phyloP scores from a whole-genome alignment of 2,113 vertebrate species.

The Balaeniceps rex region DNA sequence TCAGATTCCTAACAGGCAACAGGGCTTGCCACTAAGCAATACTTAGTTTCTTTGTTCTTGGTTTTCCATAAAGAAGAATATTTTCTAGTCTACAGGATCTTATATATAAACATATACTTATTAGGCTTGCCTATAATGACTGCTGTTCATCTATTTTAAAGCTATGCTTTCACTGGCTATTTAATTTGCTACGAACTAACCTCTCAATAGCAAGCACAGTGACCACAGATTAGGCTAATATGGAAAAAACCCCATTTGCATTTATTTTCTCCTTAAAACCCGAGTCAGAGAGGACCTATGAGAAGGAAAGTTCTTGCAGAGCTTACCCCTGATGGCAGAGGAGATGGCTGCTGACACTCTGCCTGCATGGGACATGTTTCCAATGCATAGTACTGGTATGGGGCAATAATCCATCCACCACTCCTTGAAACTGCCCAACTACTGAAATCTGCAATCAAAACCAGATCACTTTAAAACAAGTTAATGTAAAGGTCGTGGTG shows the following conservation, averaged over 20 bases:
- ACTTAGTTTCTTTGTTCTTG: neutral
- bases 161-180: neutral
- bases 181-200: neutral
- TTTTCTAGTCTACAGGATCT: neutral
- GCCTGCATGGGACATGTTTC: neutral
- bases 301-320: neutral
- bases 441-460: neutral
- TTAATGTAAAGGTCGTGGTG: neutral
- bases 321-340: neutral
- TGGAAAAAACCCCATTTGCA: neutral
- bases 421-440: neutral
- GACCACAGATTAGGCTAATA: neutral
- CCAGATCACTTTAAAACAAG: neutral
- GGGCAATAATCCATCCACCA: neutral
- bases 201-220: neutral
- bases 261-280: neutral
- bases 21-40: neutral
- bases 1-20: neutral
- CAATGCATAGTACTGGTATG: fast-evolving
- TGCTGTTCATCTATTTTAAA: neutral
- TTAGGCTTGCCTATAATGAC: neutral
- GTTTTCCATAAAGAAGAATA: neutral
- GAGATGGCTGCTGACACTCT: neutral
- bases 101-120: neutral
- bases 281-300: neutral